Evolutionary conservation across 2,113 vertebrate genomes (phyloP).

Genomic region (Strigops habroptila): DNA sequence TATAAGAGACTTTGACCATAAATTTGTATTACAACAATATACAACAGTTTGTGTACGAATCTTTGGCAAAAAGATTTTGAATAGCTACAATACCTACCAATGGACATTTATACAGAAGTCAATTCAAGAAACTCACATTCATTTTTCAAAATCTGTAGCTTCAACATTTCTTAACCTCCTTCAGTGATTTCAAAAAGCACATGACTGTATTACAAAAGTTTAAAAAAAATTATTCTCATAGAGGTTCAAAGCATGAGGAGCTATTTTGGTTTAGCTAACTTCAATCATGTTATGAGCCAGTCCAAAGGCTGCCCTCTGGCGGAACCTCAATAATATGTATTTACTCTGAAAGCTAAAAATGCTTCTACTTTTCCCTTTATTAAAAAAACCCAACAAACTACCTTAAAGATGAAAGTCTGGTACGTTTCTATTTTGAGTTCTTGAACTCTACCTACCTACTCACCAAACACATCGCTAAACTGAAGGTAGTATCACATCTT

Average conservation of each 20-base stretch:
- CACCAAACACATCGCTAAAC: background rate
- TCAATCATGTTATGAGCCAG: background rate
- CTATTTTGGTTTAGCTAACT: background rate
- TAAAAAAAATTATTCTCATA: background rate
- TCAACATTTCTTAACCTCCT: background rate
- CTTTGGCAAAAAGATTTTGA: background rate
- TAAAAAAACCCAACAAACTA: background rate
- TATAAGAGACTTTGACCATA: background rate
- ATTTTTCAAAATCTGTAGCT: background rate
- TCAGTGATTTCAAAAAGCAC: background rate
- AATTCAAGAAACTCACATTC: background rate
- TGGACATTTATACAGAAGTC: background rate
- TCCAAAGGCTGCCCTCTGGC: slow-evolving; percentile 29
- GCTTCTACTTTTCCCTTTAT: background rate
- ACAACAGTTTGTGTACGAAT: background rate
- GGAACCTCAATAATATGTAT: background rate
- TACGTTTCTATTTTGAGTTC: background rate
- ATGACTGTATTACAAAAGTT: background rate
- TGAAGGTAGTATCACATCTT: background rate
- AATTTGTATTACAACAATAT: background rate
- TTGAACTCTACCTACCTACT: background rate
- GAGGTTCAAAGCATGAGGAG: background rate
- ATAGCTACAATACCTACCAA: background rate
- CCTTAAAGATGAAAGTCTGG: background rate
- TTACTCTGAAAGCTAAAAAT: background rate